These are phyloP conservation scores for Chloroclysta siterata DNA, from an alignment of 2,888 invertebrate species.

Conservation along the genomic window DNA sequence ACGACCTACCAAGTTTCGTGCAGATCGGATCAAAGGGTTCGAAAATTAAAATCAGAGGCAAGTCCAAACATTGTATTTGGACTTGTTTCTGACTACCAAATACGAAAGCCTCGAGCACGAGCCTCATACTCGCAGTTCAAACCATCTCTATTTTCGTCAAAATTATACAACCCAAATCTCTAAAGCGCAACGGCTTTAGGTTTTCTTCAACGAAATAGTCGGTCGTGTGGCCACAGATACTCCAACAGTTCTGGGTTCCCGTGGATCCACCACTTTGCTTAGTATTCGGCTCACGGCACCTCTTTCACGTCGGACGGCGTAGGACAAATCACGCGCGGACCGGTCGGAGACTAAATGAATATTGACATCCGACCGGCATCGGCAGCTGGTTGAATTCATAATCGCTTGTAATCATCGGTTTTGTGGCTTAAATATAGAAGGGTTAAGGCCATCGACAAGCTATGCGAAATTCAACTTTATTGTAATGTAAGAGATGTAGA, in stretches of 20 bases:
- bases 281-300: slow-evolving; percentile 62
- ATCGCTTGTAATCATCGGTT: slow-evolving; percentile 49
- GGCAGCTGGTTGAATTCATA: slow-evolving; percentile 77
- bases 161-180: no score
- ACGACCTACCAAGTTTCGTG: no score
- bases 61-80: no score
- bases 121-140: no score
- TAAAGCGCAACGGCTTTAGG: no score
- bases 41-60: no score
- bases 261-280: slow-evolving; percentile 27
- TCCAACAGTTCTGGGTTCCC: neutral
- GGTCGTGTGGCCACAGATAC: neutral
- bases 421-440: slow-evolving; percentile 1
- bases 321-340: slow-evolving; percentile 71
- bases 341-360: slow-evolving; percentile 70
- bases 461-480: neutral
- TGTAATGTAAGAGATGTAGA: no score
- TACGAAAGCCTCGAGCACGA: no score
- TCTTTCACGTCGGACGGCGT: slow-evolving; percentile 41
- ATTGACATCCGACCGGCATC: slow-evolving; percentile 78
- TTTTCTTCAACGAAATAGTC: neutral
- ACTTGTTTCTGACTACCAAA: no score
- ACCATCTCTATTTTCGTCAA: no score
- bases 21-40: no score
- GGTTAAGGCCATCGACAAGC: neutral